Conservation (phyloP, 2,888 invertebrate species). For the Trichopria drosophilae region DNA sequence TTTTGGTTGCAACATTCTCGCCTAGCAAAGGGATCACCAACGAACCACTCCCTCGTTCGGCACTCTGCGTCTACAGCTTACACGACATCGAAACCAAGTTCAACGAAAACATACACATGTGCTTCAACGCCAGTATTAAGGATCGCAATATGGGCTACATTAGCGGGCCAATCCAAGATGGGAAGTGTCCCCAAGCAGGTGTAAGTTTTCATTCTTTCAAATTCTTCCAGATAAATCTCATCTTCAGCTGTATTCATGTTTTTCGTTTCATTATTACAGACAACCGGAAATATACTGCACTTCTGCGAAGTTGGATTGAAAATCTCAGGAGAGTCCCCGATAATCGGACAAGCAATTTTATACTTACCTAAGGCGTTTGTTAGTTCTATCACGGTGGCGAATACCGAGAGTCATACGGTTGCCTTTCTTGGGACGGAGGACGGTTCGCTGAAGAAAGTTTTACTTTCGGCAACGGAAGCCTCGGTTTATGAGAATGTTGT, state of each 20-base stretch:
- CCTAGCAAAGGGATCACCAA: conserved; percentile 87
- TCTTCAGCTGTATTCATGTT: conserved; percentile 66
- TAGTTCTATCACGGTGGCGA: conserved; percentile 83
- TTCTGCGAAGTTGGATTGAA: conserved; percentile 92
- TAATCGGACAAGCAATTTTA: conserved; percentile 74
- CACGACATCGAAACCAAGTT: conserved; percentile 90
- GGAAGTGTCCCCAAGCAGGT: conserved; percentile 85
- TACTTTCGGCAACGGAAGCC: conserved; percentile 72
- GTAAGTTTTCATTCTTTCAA: conserved; percentile 57
- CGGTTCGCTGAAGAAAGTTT: conserved; percentile 84
- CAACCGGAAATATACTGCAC: conserved; percentile 86
- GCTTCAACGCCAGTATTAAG: conserved; percentile 92
- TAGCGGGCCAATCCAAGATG: conserved; percentile 88
- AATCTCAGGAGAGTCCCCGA: conserved; percentile 86
- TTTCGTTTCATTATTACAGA: conserved; percentile 56
- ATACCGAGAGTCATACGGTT: conserved; percentile 88
- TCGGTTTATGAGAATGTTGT: conserved; percentile 84
- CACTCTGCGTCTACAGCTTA: conserved; percentile 89
- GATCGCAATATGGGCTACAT: conserved; percentile 90
- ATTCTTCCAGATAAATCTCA: conserved; percentile 2
- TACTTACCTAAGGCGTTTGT: conserved; percentile 79
- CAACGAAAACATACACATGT: conserved; percentile 95
- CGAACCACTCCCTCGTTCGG: conserved; percentile 81
- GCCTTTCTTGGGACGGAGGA: conserved; percentile 89
- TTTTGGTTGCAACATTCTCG: conserved; percentile 86